Conservation (phyloP, 92 coral and sea anemone species). For the Anthopleura xanthogrammica region DNA sequence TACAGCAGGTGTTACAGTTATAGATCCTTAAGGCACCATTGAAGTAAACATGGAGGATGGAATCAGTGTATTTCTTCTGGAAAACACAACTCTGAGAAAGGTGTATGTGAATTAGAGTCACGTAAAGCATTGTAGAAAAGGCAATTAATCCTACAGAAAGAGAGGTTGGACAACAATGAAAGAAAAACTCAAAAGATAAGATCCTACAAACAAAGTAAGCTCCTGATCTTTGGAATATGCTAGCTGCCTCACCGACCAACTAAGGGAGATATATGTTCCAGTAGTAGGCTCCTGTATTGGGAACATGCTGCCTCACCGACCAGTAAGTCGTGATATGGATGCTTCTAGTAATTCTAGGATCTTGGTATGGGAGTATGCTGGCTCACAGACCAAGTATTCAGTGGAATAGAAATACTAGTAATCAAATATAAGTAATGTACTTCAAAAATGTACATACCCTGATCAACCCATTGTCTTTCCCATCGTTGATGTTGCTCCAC, state of each 20-base stretch:
- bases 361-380: no score
- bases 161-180: neutral
- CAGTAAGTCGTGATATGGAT: no score
- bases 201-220: no score
- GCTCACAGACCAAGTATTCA: no score
- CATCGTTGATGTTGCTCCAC: constrained; percentile 18
- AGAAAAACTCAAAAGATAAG: neutral
- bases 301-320: no score
- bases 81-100: no score
- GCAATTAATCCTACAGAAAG: neutral
- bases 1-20: constrained; percentile 25
- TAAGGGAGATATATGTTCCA: no score
- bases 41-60: constrained; percentile 32
- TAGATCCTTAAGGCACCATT: constrained; percentile 15
- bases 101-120: no score
- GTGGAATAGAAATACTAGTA: neutral
- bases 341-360: no score
- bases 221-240: neutral
- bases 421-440: no score
- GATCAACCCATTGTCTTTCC: neutral
- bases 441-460: neutral
- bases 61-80: constrained; percentile 11
- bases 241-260: no score
- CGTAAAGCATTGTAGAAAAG: neutral
- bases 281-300: no score